These are phyloP conservation scores for Himalopsyche anomala DNA, from an alignment of 2,888 invertebrate genomes.

Conservation along the genomic window DNA sequence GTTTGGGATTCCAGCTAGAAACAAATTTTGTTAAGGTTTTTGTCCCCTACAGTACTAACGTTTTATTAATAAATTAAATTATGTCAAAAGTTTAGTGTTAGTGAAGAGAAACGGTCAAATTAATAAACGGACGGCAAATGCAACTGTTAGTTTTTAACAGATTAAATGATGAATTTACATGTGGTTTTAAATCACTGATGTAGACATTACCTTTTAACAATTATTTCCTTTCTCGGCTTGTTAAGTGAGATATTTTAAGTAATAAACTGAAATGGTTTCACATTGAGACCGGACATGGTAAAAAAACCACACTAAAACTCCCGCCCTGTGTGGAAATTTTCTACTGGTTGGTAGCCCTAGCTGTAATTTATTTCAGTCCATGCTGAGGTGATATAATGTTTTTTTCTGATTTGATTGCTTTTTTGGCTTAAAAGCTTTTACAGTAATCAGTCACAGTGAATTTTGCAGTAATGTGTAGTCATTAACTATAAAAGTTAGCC, in stretches of 20 bases:
- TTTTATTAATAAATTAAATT: neutral
- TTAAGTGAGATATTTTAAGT: too few relatives aligned
- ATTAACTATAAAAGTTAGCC: neutral
- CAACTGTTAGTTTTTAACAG: too few relatives aligned
- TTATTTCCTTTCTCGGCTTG: too few relatives aligned
- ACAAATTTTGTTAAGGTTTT: slow-evolving; percentile 18
- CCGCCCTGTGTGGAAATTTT: too few relatives aligned
- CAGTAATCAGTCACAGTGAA: neutral
- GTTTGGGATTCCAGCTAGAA: neutral
- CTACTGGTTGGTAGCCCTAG: neutral
- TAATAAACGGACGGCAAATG: neutral
- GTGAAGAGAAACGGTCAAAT: neutral
- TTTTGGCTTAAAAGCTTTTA: neutral
- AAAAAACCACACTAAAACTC: too few relatives aligned
- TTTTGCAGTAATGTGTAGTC: neutral
- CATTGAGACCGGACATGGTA: too few relatives aligned
- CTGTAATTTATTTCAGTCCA: neutral
- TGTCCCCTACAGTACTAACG: neutral
- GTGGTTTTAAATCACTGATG: too few relatives aligned
- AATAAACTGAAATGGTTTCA: too few relatives aligned
- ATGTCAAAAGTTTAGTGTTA: too few relatives aligned
- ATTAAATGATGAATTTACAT: too few relatives aligned
- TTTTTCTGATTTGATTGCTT: slow-evolving; percentile 17
- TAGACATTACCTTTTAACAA: too few relatives aligned
- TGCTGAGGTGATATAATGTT: neutral